Evolutionary conservation across 2,113 vertebrate genomes (phyloP), one percentile per base, ranked within the genome.

Genomic region (Aplodontia rufa): DNA sequence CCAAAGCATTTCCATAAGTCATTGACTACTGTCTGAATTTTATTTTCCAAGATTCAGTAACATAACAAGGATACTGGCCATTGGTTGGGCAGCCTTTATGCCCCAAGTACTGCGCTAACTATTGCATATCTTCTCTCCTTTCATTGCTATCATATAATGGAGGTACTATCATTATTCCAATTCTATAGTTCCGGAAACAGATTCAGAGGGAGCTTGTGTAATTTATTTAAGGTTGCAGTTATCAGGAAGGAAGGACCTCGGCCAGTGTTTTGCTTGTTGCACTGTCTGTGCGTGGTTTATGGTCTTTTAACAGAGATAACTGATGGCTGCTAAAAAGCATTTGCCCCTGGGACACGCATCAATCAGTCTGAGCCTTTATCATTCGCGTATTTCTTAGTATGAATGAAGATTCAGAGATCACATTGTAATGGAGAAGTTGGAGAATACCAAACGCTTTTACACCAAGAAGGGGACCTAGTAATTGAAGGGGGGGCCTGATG

Each of bases 1-100:
- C 72, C 24, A 82, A 91, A 91, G 66, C 17, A 49, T 74, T 84
- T 72, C 75, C 53, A 55, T 64, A 85, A 95, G n/a, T 82, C 83
- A 78, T 1, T 72, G 47, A n/a, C 75, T 13, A 22, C 71, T 37
- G 47, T 12, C 69, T 89, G 89, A 35, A 89, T 58, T 71, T 79
- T 37, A 91, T 74, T 96, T 95, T 64, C 79, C 37, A 87, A 89
- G 92, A 79, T 49, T 93, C 64, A 86, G 60, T 64, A 74, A 55
- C 45, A 12, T 37, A 51, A 37, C 2, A 62, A 75, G 28, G 76
- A 64, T 24, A 74, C 42, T 35, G 24, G 8, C 35, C 17, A 1
- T 80, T 68, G 40, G 9, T 42, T 30, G 30, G 71, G 30, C 3
- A 53, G 45, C 51, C 49, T 93, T 92, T 58, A 87, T 16, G 45